phyloP scores from a whole-genome alignment of 2,888 invertebrate genomes.

The Chloromyia formosa region DNA sequence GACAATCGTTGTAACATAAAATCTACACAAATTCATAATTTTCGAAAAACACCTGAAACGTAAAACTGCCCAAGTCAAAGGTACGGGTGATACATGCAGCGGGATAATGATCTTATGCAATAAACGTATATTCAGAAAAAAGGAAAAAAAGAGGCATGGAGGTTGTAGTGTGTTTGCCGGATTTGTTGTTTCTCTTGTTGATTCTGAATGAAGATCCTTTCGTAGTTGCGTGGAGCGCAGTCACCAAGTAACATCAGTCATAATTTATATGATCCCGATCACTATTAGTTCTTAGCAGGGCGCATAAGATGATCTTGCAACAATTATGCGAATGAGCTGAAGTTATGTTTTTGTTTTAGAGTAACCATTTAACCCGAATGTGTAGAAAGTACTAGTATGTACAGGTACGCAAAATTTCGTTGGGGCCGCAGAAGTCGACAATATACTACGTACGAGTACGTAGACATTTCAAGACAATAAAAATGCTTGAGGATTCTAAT shows the following conservation, averaged over 20 bases:
- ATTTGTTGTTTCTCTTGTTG: not conserved
- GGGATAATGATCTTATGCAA: conserved; percentile 34
- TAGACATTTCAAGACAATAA: too few relatives aligned
- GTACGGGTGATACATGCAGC: conserved; percentile 30
- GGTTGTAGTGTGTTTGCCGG: not conserved
- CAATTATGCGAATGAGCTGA: conserved; percentile 17
- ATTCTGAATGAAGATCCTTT: conserved; percentile 12
- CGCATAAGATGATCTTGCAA: conserved; percentile 14
- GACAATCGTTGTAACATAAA: conserved; percentile 13
- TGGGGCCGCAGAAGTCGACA: too few relatives aligned
- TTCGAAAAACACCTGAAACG: conserved; percentile 14
- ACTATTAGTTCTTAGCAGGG: conserved; percentile 38
- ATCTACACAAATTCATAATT: conserved; percentile 45
- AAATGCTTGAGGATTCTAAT: too few relatives aligned
- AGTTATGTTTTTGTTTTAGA: not conserved
- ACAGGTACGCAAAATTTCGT: too few relatives aligned
- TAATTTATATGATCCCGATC: conserved; percentile 26
- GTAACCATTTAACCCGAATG: conserved; percentile 1
- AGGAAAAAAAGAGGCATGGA: not conserved
- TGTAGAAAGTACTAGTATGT: too few relatives aligned
- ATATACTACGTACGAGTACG: too few relatives aligned
- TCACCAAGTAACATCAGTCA: conserved; percentile 8
- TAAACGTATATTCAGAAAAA: conserved; percentile 2
- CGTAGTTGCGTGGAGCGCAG: not conserved
- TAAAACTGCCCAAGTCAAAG: not conserved